phyloP scores from a whole-genome alignment of 2,113 vertebrate genomes.

The Synodontis membranacea region DNA sequence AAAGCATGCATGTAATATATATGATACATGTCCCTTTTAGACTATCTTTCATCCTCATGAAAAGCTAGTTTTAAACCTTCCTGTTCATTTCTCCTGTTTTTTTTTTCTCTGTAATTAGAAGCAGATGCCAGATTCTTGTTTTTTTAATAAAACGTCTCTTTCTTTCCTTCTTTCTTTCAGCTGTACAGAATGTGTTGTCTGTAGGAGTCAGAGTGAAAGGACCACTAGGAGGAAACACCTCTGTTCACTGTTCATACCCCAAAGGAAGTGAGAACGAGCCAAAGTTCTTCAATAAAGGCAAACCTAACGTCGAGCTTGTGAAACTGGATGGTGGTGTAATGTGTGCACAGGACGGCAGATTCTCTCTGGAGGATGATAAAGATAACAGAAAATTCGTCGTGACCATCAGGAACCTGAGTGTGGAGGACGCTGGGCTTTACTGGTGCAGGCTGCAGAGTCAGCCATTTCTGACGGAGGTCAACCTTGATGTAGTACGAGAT shows the following conservation, averaged over 20 bases:
- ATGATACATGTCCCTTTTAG: background rate
- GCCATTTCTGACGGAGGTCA: background rate
- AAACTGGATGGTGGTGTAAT: too few species aligned
- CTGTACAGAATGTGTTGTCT: background rate
- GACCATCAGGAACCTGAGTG: slow-evolving; percentile 34
- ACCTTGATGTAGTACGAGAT: background rate
- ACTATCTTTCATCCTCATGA: background rate
- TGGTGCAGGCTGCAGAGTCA: slow-evolving; percentile 14
- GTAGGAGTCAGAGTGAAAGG: slow-evolving; percentile 15
- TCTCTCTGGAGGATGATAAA: slow-evolving; percentile 12
- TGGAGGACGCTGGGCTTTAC: slow-evolving; percentile 40
- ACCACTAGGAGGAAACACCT: slow-evolving; percentile 5
- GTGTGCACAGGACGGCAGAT: background rate
- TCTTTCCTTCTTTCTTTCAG: slow-evolving; percentile 17
- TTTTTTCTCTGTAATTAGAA: background rate
- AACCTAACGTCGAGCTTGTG: background rate
- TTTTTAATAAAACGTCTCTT: background rate
- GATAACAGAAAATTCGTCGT: slow-evolving; percentile 22
- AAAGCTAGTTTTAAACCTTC: too few species aligned
- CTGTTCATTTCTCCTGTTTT: too few species aligned
- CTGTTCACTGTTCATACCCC: slow-evolving; percentile 42
- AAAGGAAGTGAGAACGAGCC: slow-evolving; percentile 28
- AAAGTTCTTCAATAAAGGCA: slow-evolving; percentile 60
- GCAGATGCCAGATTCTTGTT: background rate
- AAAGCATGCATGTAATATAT: background rate